phyloP scores from a whole-genome alignment of 2,888 invertebrate genomes.

The Rhorus exstirpatorius region DNA sequence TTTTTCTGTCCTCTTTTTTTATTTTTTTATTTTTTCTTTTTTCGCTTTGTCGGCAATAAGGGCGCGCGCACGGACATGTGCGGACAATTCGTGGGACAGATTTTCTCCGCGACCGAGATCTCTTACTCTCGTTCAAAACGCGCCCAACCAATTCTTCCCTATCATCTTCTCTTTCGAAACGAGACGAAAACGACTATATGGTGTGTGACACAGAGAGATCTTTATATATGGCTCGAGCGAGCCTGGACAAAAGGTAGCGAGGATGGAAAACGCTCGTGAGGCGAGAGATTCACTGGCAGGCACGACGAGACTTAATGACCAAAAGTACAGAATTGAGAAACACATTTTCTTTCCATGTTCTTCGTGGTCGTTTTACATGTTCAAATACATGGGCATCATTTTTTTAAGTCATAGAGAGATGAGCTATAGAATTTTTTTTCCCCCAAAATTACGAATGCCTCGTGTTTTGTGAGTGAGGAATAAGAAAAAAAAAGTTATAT shows the following conservation, averaged over 20 bases:
- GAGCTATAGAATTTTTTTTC: background rate
- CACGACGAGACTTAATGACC: constrained; percentile 72
- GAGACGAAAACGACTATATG: constrained; percentile 41
- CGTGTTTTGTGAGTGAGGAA: background rate
- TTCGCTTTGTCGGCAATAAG: constrained; percentile 82
- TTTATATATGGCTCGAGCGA: constrained; percentile 40
- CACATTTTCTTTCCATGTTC: constrained; percentile 7
- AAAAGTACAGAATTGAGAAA: constrained; percentile 44
- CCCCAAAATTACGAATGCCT: background rate
- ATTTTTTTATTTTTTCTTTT: constrained; percentile 58
- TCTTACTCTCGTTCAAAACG: constrained; percentile 76
- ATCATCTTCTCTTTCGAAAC: constrained; percentile 39
- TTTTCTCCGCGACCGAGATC: constrained; percentile 80
- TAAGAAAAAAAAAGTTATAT: background rate
- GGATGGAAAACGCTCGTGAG: constrained; percentile 47
- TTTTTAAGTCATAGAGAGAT: background rate
- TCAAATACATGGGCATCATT: no score
- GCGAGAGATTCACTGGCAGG: constrained; percentile 62
- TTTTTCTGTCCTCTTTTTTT: constrained; percentile 58
- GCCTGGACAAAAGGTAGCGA: constrained; percentile 46
- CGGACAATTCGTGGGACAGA: constrained; percentile 85
- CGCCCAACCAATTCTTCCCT: constrained; percentile 45
- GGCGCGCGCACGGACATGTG: constrained; percentile 82
- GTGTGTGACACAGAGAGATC: constrained; percentile 14
- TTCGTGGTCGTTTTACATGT: background rate